Evolutionary conservation across 2,113 vertebrate genomes (phyloP), one percentile per base, ranked within the genome.

Genomic region (Cinclus mexicanus): DNA sequence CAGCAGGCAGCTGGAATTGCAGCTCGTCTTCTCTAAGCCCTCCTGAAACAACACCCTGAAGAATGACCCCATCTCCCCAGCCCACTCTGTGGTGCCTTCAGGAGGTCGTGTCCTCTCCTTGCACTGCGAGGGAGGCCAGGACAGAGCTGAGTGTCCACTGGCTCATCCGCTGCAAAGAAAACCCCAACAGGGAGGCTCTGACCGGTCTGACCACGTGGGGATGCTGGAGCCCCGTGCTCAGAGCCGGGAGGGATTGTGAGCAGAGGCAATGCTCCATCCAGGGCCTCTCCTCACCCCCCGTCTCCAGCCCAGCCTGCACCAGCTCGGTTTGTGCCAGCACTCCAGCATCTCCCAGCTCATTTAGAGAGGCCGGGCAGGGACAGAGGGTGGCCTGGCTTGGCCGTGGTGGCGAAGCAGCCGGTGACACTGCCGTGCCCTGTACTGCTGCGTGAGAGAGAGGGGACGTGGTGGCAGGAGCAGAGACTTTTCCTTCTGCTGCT

Each of bases 151-250:
- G 50, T 2, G 3, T 28, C 57, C 3, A 0, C 39, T 11, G 46
- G 35, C 13, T 41, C 1, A 0, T 29, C 18, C 3, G 1, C 60
- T 65, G 25, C 35, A 44, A 57, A 14, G 26, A 41, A 80, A 68
- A 57, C 6, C n/a, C 9, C 1, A 57, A 1, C 2, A 2, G 33
- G 33, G 59, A 59, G 83, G 2, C 12, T 31, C 11, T 0, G 8
- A 18, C 3, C 25, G 2, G 6, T 76, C 42, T 91, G 96, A 59
- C 95, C 96, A 1, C 94, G 13, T 33, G 96, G 94, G 94, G 94
- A 89, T 96, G 96, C 95, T 95, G 93, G 74, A 91, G 90, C 11
- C 81, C 84, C 18, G 77, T 5, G 53, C 74, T 65, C 35, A 84
- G 84, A 15, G 9, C 0, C 4, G 2, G 75, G n/a, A 85, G 47